Conservation (phyloP, 2,888 invertebrate species). For the Zelleria hepariella region DNA sequence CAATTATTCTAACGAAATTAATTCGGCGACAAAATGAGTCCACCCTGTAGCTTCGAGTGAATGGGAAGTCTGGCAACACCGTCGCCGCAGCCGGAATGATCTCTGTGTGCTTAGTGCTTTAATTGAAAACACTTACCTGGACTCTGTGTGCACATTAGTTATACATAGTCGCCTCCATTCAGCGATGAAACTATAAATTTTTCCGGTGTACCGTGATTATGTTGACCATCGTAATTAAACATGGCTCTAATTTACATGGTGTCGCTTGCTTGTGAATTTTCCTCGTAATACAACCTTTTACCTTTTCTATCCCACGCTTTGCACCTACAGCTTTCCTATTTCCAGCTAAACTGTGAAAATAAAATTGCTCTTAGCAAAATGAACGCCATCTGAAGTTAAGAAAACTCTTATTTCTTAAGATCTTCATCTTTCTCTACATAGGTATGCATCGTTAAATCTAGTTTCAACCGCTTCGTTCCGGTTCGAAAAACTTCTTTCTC, state of each 20-base stretch:
- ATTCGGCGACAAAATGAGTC: slow-evolving; percentile 28
- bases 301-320: background rate
- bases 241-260: background rate
- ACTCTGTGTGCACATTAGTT: background rate
- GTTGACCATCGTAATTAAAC: background rate
- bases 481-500: background rate
- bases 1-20: slow-evolving; percentile 31
- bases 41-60: background rate
- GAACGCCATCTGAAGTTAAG: too few relatives aligned
- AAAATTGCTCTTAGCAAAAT: background rate
- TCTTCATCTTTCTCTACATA: too few relatives aligned
- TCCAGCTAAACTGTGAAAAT: background rate
- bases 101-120: background rate
- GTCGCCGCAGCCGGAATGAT: background rate
- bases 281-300: background rate
- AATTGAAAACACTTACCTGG: background rate
- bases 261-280: background rate
- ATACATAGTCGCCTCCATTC: background rate
- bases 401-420: too few relatives aligned
- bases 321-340: background rate
- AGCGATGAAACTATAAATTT: background rate
- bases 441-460: too few relatives aligned
- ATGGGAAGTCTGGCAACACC: background rate
- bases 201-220: background rate
- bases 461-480: background rate